These are phyloP conservation scores for Rynchops niger DNA, from an alignment of 2,113 vertebrate species.

Conservation along the genomic window DNA sequence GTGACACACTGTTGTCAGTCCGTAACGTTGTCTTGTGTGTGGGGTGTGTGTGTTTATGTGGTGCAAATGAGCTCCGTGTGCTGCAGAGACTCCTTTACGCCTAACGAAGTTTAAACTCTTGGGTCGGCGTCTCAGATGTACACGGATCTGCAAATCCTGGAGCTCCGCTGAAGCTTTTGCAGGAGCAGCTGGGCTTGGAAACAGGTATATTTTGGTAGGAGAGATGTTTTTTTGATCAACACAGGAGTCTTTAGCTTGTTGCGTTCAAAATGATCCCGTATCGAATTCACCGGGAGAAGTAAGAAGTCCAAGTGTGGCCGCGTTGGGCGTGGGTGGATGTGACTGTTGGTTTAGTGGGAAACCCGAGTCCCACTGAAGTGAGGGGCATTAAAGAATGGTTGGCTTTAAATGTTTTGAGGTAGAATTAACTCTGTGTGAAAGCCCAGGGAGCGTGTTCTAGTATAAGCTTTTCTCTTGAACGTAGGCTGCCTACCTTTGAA, in stretches of 20 bases:
- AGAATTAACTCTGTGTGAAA: neutral
- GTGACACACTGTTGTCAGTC: neutral
- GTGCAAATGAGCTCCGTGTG: neutral
- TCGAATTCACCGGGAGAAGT: neutral
- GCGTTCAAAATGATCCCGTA: neutral
- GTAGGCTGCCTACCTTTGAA: neutral
- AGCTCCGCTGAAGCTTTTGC: neutral
- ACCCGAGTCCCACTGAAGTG: neutral
- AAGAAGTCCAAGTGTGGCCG: neutral
- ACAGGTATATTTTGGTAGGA: neutral
- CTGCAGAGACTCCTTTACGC: neutral
- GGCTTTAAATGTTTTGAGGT: neutral
- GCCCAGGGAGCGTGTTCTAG: neutral
- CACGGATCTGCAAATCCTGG: neutral
- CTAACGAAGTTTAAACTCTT: neutral
- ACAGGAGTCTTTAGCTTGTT: accelerated
- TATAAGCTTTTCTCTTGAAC: neutral
- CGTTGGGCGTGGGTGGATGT: accelerated
- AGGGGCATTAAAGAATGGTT: neutral
- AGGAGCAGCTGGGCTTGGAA: neutral
- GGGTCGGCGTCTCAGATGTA: accelerated
- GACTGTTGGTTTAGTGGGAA: neutral
- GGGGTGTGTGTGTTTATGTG: accelerated
- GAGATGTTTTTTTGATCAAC: neutral
- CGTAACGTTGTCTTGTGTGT: neutral